Evolutionary conservation across 2,888 invertebrate genomes (phyloP).

Genomic region (Crioceris asparagi): DNA sequence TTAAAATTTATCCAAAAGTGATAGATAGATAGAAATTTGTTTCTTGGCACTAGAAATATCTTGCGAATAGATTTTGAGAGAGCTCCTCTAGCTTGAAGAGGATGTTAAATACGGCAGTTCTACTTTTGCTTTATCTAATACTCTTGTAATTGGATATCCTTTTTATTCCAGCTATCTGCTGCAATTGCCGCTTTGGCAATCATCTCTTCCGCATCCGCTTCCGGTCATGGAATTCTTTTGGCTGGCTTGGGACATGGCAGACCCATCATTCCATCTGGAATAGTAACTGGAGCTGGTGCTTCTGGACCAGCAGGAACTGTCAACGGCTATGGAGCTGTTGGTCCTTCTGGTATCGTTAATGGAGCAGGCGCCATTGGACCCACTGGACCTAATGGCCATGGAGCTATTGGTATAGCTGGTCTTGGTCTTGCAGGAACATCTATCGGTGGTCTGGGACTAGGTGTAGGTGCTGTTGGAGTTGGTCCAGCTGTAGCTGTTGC

Average conservation of each 20-base stretch:
- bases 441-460: background rate
- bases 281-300: conserved; percentile 19
- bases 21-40: no score
- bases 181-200: no score
- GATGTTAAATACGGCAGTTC: no score
- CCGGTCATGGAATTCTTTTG: no score
- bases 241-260: background rate
- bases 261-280: conserved; percentile 14
- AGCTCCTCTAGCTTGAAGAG: no score
- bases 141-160: no score
- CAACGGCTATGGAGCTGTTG: conserved; percentile 15
- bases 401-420: conserved; percentile 2
- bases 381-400: conserved; percentile 13
- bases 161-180: no score
- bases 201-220: no score
- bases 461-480: background rate
- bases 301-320: conserved; percentile 16
- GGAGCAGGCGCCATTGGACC: conserved; percentile 9
- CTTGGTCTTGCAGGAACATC: background rate
- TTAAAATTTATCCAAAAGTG: no score
- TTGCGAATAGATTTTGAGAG: no score
- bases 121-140: no score
- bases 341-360: conserved; percentile 12
- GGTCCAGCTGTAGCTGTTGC: background rate
- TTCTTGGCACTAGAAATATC: no score